Conservation (phyloP, 2,113 vertebrate species). For the Hirundichthys speculiger region DNA sequence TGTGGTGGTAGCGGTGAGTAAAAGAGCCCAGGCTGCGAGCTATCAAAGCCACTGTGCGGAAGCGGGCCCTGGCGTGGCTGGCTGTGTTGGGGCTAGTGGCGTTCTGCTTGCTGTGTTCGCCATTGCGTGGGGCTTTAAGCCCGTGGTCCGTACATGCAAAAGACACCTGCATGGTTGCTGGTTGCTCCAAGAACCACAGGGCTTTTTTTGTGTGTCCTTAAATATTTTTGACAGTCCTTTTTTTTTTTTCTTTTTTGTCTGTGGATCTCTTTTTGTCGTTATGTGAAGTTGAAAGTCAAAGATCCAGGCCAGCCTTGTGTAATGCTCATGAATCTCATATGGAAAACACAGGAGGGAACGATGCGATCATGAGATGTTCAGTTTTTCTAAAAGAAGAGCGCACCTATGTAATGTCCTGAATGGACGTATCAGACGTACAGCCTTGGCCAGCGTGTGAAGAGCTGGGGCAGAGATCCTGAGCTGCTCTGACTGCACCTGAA, state of each 20-base stretch:
- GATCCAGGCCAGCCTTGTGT: conserved; percentile 25
- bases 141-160: conserved; percentile 98
- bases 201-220: conserved; percentile 10
- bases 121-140: conserved; percentile 90
- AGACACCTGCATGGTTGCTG: conserved; percentile 95
- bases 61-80: conserved; percentile 91
- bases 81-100: conserved; percentile 88
- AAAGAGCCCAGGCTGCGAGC: conserved; percentile 96
- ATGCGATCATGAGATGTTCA: conserved; percentile 3
- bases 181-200: conserved; percentile 14
- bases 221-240: conserved; percentile 2
- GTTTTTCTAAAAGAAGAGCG: conserved; percentile 10
- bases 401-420: conserved; percentile 16
- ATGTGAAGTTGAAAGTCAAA: conserved; percentile 36
- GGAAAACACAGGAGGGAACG: conserved; percentile 26
- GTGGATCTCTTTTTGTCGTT: conserved; percentile 5
- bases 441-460: conserved; percentile 34
- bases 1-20: conserved; percentile 96
- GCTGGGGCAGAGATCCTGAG: conserved; percentile 36
- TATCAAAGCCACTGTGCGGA: conserved; percentile 97
- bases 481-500: conserved; percentile 62
- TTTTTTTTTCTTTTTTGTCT: conserved; percentile 3
- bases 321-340: conserved; percentile 38
- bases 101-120: conserved; percentile 95
- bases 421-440: conserved; percentile 26